A percentile compares a stretch with the other conserved stretches of the same genome.
Conservation (phyloP, 2,888 invertebrate species). For the Acanthosepion esculentum region DNA sequence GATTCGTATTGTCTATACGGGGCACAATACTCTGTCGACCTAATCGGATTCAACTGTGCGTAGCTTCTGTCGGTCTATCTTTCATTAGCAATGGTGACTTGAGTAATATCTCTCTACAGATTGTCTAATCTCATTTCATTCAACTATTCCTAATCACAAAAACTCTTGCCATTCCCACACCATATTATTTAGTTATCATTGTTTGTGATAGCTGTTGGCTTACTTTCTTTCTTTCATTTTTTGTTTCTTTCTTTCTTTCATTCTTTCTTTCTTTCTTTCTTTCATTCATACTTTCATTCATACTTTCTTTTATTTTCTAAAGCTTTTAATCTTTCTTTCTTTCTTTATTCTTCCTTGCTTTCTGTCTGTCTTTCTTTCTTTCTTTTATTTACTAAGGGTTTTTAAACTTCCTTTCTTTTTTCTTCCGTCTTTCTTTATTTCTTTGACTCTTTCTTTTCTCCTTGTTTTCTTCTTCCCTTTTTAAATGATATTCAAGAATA, state of each 20-base stretch:
- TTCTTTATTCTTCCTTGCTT: background rate
- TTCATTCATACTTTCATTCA: too few species aligned
- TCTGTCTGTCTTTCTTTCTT: background rate
- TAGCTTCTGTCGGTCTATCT: background rate
- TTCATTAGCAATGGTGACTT: background rate
- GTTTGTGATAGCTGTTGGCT: too few species aligned
- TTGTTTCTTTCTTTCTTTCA: background rate
- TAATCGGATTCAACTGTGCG: conserved; percentile 14
- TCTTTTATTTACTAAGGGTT: background rate
- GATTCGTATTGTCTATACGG: background rate
- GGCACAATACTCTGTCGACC: background rate
- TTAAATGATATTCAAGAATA: too few species aligned
- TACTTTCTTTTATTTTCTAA: background rate
- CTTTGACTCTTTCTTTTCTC: background rate
- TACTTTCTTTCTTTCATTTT: background rate
- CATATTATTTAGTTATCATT: too few species aligned
- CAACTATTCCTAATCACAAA: background rate
- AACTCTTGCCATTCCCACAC: background rate
- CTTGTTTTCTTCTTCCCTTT: too few species aligned
- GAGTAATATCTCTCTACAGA: background rate
- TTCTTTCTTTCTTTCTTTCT: background rate
- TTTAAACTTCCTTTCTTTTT: too few species aligned
- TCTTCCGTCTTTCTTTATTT: background rate
- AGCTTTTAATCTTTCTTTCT: background rate
- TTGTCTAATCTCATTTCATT: conserved; percentile 2